phyloP scores from a whole-genome alignment of 2,888 invertebrate species.

The Cylindroiulus punctatus region DNA sequence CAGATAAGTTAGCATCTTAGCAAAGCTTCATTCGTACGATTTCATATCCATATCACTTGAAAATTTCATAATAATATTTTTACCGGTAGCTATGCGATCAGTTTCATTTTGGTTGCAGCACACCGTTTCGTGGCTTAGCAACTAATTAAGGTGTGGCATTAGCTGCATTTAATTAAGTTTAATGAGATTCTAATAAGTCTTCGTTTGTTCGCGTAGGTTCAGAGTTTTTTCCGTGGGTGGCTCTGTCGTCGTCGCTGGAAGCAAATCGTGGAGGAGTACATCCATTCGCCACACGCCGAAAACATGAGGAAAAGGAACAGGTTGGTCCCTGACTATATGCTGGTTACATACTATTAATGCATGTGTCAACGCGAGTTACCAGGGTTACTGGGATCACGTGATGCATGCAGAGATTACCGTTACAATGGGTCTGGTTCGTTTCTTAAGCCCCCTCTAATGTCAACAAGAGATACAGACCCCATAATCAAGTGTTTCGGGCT shows the following conservation, averaged over 20 bases:
- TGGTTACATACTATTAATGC: not conserved
- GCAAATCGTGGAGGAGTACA: conserved; percentile 93
- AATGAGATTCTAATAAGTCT: not conserved
- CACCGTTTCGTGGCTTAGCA: no score
- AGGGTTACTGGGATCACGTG: not conserved
- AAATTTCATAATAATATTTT: no score
- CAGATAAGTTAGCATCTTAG: no score
- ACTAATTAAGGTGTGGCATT: not conserved
- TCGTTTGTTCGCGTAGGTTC: conserved; percentile 66
- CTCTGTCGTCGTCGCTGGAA: conserved; percentile 91
- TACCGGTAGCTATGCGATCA: no score
- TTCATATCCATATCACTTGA: no score
- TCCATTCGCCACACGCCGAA: conserved; percentile 92
- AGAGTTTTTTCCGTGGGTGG: conserved; percentile 95
- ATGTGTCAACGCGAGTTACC: not conserved
- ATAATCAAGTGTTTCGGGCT: not conserved
- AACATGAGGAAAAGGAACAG: conserved; percentile 92
- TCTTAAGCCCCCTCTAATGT: not conserved
- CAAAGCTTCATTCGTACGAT: no score
- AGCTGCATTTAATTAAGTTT: not conserved
- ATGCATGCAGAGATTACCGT: not conserved
- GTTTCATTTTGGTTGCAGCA: no score
- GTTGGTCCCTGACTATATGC: conserved; percentile 65
- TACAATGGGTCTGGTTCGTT: not conserved
- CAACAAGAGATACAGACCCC: not conserved